phyloP scores from a whole-genome alignment of 1,140 invertebrate species.

The Brachionus manjavacas region DNA sequence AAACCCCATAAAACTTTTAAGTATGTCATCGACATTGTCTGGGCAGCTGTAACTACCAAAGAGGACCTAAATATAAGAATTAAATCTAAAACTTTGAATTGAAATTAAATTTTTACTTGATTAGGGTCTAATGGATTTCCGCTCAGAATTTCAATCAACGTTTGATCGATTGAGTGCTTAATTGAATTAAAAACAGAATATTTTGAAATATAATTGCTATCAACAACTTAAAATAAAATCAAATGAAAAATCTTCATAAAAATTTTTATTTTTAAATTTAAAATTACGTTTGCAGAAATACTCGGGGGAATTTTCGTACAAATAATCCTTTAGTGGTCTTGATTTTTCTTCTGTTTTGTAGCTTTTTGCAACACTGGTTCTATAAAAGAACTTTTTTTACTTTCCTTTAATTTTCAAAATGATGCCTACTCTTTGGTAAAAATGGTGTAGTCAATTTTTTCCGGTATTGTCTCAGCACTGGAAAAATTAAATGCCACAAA shows the following conservation, averaged over 20 bases:
- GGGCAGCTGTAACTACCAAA: not conserved
- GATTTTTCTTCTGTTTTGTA: not conserved
- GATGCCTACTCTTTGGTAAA: not conserved
- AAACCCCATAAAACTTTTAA: not conserved
- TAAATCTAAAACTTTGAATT: not conserved
- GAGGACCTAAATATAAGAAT: not conserved
- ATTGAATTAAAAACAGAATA: conserved; percentile 24
- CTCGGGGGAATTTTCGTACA: conserved; percentile 38
- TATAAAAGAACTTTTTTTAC: not conserved
- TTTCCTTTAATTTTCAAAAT: not conserved
- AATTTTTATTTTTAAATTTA: not conserved
- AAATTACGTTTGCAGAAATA: conserved; percentile 28
- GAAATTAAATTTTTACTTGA: not conserved
- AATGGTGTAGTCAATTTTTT: conserved; percentile 5
- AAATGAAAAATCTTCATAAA: not conserved
- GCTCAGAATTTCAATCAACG: not conserved
- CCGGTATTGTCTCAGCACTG: not conserved
- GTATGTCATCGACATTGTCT: not conserved
- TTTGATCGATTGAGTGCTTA: conserved; percentile 21
- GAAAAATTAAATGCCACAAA: conserved; percentile 18
- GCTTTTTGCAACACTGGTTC: not conserved
- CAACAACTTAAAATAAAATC: not conserved
- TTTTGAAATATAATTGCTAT: not conserved
- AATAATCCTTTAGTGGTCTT: not conserved
- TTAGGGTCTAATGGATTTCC: not conserved